phyloP scores from a whole-genome alignment of 2,888 invertebrate genomes.

The Seira musarum region DNA sequence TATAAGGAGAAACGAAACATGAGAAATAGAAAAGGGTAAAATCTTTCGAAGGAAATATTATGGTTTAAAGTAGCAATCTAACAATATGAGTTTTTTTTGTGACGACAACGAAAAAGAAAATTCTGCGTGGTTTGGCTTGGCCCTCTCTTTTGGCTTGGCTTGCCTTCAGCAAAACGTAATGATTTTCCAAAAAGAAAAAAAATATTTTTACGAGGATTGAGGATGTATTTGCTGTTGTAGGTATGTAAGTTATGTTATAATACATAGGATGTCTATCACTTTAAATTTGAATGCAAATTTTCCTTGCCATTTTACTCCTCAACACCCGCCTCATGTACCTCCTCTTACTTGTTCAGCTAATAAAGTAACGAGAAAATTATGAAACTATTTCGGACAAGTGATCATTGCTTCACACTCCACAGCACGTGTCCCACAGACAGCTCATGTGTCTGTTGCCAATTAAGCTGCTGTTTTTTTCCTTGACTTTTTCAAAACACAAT shows the following conservation, averaged over 20 bases:
- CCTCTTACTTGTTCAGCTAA: conserved; percentile 17
- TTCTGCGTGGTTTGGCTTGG: too few relatives aligned
- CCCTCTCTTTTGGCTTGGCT: too few relatives aligned
- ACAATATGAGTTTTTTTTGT: background rate
- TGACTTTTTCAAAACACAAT: too few relatives aligned
- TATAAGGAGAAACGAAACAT: conserved; percentile 19
- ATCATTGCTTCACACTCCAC: conserved; percentile 44
- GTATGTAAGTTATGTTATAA: background rate
- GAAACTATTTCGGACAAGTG: conserved; percentile 44
- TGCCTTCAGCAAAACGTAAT: background rate
- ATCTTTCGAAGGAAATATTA: background rate
- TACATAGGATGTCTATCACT: conserved; percentile 13
- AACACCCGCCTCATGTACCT: conserved; percentile 20
- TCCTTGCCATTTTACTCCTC: conserved; percentile 23
- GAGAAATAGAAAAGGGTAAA: conserved; percentile 9
- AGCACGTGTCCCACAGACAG: conserved; percentile 47
- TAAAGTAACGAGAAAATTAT: conserved; percentile 26
- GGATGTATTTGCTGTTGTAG: too few relatives aligned
- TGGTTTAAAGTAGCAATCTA: background rate
- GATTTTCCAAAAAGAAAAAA: background rate
- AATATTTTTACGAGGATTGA: too few relatives aligned
- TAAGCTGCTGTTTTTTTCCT: conserved; percentile 25
- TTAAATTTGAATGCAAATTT: conserved; percentile 33
- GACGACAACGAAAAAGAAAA: background rate
- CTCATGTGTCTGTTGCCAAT: conserved; percentile 43